Evolutionary conservation across 2,797 vertebrate genomes (phyloP).

Genomic region (Sebastes kiyomatsui): DNA sequence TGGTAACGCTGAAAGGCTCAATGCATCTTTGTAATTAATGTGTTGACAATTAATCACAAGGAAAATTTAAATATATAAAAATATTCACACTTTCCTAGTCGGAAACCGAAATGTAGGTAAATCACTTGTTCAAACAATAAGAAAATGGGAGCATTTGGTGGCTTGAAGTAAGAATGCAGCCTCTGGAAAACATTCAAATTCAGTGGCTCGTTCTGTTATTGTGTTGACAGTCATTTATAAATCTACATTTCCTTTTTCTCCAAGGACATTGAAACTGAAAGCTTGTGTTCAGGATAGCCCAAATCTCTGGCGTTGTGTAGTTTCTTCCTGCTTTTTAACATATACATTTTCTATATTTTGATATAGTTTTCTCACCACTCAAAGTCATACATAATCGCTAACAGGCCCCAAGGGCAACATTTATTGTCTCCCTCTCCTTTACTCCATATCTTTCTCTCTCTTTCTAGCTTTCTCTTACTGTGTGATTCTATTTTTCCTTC

Average conservation of each 20-base stretch:
- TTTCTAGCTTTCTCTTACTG: background rate
- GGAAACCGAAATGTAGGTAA: background rate
- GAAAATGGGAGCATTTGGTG: conserved; percentile 9
- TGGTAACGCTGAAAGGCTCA: conserved; percentile 7
- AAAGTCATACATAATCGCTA: conserved; percentile 38
- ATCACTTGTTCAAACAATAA: background rate
- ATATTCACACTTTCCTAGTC: conserved; percentile 5
- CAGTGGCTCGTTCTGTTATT: conserved; percentile 31
- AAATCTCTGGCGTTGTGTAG: background rate
- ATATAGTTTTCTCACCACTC: conserved; percentile 39
- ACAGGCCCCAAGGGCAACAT: conserved; percentile 29
- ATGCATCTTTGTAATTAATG: conserved; percentile 1
- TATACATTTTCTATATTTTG: conserved; percentile 2
- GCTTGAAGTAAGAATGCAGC: conserved; percentile 4
- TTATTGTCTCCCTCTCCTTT: conserved; percentile 37
- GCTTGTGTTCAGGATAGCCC: conserved; percentile 20
- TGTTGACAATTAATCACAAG: conserved; percentile 15
- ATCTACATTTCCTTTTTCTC: conserved; percentile 39
- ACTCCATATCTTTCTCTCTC: conserved; percentile 2
- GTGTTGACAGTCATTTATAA: conserved; percentile 41
- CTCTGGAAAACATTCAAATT: conserved; percentile 52
- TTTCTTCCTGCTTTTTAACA: conserved; percentile 17
- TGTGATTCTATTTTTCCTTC: conserved; percentile 12
- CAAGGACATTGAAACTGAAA: conserved; percentile 34
- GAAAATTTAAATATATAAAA: conserved; percentile 1